These are phyloP conservation scores for Chloromyia formosa DNA, from an alignment of 2,888 invertebrate species.

Conservation along the genomic window DNA sequence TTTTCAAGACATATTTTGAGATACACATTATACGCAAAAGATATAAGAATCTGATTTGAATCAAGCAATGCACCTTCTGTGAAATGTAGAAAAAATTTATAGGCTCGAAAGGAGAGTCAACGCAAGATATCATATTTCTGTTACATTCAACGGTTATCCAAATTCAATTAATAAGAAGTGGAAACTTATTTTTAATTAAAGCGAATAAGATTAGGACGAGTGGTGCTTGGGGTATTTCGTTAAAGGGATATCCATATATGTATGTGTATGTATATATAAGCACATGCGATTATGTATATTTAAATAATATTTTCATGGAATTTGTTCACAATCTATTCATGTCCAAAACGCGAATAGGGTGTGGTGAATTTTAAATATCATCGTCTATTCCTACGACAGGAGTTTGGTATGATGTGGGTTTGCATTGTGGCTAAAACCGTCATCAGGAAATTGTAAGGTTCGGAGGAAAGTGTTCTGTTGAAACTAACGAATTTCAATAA, in stretches of 20 bases:
- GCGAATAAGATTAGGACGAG: not conserved
- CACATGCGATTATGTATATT: no score
- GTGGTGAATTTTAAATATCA: no score
- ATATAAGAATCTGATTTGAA: slow-evolving; percentile 33
- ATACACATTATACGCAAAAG: not conserved
- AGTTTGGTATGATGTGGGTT: no score
- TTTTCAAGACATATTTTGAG: not conserved
- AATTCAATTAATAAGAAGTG: slow-evolving; percentile 30
- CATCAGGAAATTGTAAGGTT: no score
- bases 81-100: slow-evolving; percentile 16
- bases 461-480: no score
- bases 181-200: slow-evolving; percentile 38
- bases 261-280: no score
- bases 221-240: not conserved
- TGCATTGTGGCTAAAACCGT: no score
- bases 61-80: slow-evolving; percentile 17
- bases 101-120: slow-evolving; percentile 3
- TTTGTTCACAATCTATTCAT: no score
- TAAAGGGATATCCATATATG: not conserved
- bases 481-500: no score
- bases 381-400: no score
- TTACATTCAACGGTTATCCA: slow-evolving; percentile 15
- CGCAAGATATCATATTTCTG: slow-evolving; percentile 30
- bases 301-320: no score
- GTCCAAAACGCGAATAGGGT: no score